These are phyloP conservation scores for Hyles vespertilio DNA, from an alignment of 1,140 invertebrate genomes.

Conservation along the genomic window DNA sequence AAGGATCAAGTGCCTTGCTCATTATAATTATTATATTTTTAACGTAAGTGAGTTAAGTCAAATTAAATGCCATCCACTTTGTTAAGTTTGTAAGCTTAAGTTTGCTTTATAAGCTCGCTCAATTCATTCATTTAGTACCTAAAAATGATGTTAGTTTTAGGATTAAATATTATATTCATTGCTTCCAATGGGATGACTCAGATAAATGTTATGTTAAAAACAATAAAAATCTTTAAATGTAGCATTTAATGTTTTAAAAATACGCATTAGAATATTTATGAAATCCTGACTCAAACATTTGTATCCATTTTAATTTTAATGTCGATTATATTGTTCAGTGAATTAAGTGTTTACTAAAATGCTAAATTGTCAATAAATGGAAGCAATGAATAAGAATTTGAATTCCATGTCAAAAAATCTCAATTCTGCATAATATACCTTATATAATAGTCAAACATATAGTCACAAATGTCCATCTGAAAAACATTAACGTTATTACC, in stretches of 20 bases:
- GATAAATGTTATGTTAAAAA: neutral
- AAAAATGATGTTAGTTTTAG: conserved; percentile 58
- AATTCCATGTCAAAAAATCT: conserved; percentile 49
- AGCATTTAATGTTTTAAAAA: too few species aligned
- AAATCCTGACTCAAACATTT: too few species aligned
- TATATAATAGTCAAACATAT: conserved; percentile 48
- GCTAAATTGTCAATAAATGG: neutral
- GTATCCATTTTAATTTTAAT: too few species aligned
- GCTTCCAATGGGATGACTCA: conserved; percentile 19
- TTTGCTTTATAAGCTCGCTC: conserved; percentile 70
- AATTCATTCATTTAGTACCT: conserved; percentile 65
- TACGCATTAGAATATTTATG: too few species aligned
- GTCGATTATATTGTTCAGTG: too few species aligned
- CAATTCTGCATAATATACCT: conserved; percentile 45
- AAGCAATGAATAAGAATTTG: conserved; percentile 48
- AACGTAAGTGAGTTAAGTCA: conserved; percentile 73
- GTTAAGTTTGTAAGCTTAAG: conserved; percentile 72
- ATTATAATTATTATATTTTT: conserved; percentile 64
- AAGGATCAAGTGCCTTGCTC: conserved; percentile 65
- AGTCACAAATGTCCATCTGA: conserved; percentile 57
- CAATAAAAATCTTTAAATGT: too few species aligned
- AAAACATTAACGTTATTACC: conserved; percentile 60
- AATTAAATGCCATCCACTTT: conserved; percentile 74
- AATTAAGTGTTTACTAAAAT: too few species aligned
- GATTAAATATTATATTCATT: conserved; percentile 30